Conservation (phyloP, 2,888 invertebrate species). For the Heteropelma amictum region DNA sequence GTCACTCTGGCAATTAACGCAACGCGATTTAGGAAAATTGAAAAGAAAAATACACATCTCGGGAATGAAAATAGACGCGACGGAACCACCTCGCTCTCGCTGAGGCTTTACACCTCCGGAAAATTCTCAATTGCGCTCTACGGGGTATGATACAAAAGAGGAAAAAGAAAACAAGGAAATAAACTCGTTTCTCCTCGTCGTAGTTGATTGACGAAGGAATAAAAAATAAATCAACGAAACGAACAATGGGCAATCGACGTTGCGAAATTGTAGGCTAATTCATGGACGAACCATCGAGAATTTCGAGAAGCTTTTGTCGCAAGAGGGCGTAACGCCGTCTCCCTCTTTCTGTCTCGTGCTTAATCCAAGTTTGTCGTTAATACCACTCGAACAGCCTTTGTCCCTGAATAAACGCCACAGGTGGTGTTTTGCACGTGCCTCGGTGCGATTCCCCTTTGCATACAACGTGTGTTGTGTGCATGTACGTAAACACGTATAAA, state of each 20-base stretch:
- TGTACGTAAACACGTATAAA: neutral
- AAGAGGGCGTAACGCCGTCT: slow-evolving; percentile 33
- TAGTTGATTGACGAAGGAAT: too few relatives aligned
- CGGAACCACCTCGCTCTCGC: too few relatives aligned
- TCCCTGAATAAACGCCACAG: slow-evolving; percentile 63
- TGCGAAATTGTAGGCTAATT: neutral
- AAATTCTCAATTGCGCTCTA: too few relatives aligned
- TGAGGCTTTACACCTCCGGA: too few relatives aligned
- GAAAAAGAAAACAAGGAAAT: too few relatives aligned
- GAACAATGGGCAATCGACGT: neutral
- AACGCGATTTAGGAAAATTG: too few relatives aligned
- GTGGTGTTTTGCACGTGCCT: slow-evolving; percentile 63
- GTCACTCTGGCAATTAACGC: too few relatives aligned
- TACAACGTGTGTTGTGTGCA: neutral
- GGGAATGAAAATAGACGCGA: too few relatives aligned
- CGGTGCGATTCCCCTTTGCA: slow-evolving; percentile 8
- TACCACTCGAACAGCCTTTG: slow-evolving; percentile 50
- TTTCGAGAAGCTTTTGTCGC: slow-evolving; percentile 35
- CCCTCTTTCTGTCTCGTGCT: slow-evolving; percentile 18
- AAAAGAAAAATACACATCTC: too few relatives aligned
- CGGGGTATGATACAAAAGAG: too few relatives aligned
- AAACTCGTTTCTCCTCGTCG: too few relatives aligned
- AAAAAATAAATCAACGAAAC: too few relatives aligned
- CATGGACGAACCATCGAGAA: slow-evolving; percentile 20
- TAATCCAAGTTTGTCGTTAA: slow-evolving; percentile 35